A percentile compares a stretch with the other conserved stretches of the same genome.
These are phyloP conservation scores for Oeneis ivallda DNA, from an alignment of 2,888 invertebrate species.

Conservation along the genomic window DNA sequence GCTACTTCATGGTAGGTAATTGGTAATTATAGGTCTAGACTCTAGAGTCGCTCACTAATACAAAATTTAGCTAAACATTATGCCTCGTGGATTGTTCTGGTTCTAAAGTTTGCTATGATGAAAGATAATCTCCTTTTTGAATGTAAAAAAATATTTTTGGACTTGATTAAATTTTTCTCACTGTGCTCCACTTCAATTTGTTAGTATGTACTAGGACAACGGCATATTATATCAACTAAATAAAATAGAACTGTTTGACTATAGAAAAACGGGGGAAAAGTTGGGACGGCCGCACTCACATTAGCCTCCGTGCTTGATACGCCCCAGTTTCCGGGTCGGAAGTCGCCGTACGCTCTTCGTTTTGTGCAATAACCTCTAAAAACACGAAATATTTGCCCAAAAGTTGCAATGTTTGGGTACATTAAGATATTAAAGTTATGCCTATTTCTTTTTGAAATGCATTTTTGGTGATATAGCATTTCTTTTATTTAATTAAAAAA, in stretches of 20 bases:
- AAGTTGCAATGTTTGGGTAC: background rate
- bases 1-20: too few relatives aligned
- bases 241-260: slow-evolving; percentile 13
- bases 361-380: slow-evolving; percentile 36
- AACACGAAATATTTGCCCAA: slow-evolving; percentile 24
- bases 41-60: too few relatives aligned
- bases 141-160: too few relatives aligned
- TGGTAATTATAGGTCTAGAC: too few relatives aligned
- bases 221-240: background rate
- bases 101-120: too few relatives aligned
- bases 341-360: slow-evolving; percentile 36
- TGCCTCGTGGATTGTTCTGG: too few relatives aligned
- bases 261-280: slow-evolving; percentile 25
- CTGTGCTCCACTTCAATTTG: background rate
- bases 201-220: background rate
- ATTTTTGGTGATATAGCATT: too few relatives aligned
- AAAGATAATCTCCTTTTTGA: too few relatives aligned
- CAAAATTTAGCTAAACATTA: too few relatives aligned
- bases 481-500: too few relatives aligned
- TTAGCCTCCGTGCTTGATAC: slow-evolving; percentile 36
- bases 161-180: too few relatives aligned
- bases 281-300: slow-evolving; percentile 31
- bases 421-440: slow-evolving; percentile 14
- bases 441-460: too few relatives aligned
- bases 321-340: slow-evolving; percentile 40